These are phyloP conservation scores for Rachycentron canadum DNA, from an alignment of 2,797 vertebrate genomes.

Conservation along the genomic window DNA sequence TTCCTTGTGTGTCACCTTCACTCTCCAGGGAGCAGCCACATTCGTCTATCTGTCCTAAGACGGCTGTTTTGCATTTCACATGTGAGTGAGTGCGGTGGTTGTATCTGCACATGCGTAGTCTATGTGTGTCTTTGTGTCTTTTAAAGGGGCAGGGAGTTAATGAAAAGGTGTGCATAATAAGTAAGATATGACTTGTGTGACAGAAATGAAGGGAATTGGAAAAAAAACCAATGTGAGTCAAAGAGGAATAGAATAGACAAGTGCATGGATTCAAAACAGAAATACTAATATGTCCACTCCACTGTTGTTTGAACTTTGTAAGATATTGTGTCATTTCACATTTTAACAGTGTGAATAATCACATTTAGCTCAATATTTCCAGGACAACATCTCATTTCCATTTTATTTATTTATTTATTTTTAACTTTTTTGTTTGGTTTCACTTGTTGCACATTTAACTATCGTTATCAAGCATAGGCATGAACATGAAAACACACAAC, in stretches of 20 bases:
- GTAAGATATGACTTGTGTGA: slow-evolving; percentile 19
- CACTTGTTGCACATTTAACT: slow-evolving; percentile 2
- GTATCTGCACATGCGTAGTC: not conserved
- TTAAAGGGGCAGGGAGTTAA: slow-evolving; percentile 27
- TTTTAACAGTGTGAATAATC: not conserved
- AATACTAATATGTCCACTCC: not conserved
- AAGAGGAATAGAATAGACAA: not conserved
- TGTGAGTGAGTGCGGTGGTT: slow-evolving; percentile 29
- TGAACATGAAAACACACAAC: not conserved
- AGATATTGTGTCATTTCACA: not conserved
- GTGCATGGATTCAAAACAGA: slow-evolving; percentile 1
- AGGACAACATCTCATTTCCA: not conserved
- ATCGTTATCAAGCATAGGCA: not conserved
- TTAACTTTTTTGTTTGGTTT: not conserved
- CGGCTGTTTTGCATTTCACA: slow-evolving; percentile 73
- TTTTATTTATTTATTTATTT: not conserved
- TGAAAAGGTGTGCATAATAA: slow-evolving; percentile 20
- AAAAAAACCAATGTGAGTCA: slow-evolving; percentile 2
- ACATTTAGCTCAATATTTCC: not conserved
- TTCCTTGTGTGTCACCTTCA: slow-evolving; percentile 71
- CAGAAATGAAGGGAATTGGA: slow-evolving; percentile 6
- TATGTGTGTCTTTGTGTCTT: not conserved
- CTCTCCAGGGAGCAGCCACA: slow-evolving; percentile 56
- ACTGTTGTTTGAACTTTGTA: not conserved
- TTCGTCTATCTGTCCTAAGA: slow-evolving; percentile 69